Base-by-base conservation (phyloP, 2,888 invertebrate genomes). In the Tetrapedia diversipes region DNA sequence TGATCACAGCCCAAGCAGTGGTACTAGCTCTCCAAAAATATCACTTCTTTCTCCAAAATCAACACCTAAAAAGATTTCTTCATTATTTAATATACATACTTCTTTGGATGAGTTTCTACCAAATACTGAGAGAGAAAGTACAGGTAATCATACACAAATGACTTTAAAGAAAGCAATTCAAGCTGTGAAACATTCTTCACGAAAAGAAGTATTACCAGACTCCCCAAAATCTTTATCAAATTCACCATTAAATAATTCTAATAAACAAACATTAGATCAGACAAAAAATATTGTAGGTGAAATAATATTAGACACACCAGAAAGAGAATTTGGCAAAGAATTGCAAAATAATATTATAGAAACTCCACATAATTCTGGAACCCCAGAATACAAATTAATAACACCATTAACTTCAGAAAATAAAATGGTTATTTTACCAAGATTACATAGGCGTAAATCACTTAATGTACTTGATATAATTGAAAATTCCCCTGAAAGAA, bases 371-470 rank as follows among this genome's bases (percentile, higher is more conserved):
- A 89, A 89, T 24, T 79, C 83, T 11, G 82, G 84, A 19, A 82
- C 76, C 60, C 79, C 80, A 14, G 88, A 87, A 32, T 63, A 77
- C 0, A 85, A 78, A 43, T 71, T 89, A 37, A 88, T 87, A 43
- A 90, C 90, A 11, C 90, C 91, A 16, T 67, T 90, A 22, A 86
- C 86, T 22, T 88, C 87, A 4, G 81, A 89, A 4, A 80, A 72
- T 27, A 89, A 89, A 43, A 75, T 81, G 27, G 82, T 81, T 22
- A 77, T 86, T 1, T 72, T 90, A 4, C 89, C 90, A 6, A 88
- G 81, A 61, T 45, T 90, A 7, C 87, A 89, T 60, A 87, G 86
- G 47, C 86, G 90, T 29, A 90, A 90, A 49, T 89, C 90, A 4
- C 19, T 88, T 4, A 76, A 82, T 49, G 41, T 69, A 2, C 67